Percentiles rank a stretch among this genome's conserved stretches.
phyloP scores from a whole-genome alignment of 30 jellyfish, hydroid and myxozoan species.

The Aurelia aurita region DNA sequence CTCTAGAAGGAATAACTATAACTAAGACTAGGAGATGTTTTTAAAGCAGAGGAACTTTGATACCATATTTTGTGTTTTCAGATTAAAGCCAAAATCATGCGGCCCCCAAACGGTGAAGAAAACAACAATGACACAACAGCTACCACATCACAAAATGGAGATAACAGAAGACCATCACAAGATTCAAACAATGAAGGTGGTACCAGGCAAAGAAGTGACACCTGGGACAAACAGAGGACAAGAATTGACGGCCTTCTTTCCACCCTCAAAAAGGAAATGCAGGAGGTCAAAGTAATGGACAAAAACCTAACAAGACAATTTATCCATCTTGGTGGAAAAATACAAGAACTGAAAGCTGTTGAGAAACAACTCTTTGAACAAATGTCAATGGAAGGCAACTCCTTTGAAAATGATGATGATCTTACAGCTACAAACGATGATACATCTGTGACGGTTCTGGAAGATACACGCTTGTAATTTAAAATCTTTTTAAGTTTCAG shows the following conservation, averaged over 20 bases:
- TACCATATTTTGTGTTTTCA: neutral
- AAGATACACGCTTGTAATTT: conserved; percentile 45
- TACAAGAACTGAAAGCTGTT: conserved; percentile 65
- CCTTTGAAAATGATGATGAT: conserved; percentile 29
- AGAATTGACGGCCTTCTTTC: conserved; percentile 80
- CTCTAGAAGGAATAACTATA: too few species aligned
- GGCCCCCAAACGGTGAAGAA: conserved; percentile 8
- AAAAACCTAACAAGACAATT: conserved; percentile 92
- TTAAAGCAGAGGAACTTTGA: neutral
- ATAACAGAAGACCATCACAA: neutral
- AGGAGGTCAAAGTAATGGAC: conserved; percentile 83
- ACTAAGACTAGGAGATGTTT: too few species aligned
- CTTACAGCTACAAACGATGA: neutral
- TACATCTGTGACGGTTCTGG: conserved; percentile 29
- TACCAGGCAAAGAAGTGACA: conserved; percentile 13
- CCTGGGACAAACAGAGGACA: conserved; percentile 81
- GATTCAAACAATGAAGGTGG: neutral
- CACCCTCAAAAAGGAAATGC: conserved; percentile 77
- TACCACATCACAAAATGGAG: conserved; percentile 21
- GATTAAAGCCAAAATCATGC: neutral
- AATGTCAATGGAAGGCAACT: conserved; percentile 31
- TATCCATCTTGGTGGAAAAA: conserved; percentile 88
- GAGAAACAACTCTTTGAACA: conserved; percentile 65
- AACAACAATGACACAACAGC: neutral
- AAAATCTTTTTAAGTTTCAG: neutral